A percentile compares a stretch with the other conserved stretches of the same genome.
Evolutionary conservation across 2,113 vertebrate species (phyloP).

Genomic region (Aepyceros melampus): DNA sequence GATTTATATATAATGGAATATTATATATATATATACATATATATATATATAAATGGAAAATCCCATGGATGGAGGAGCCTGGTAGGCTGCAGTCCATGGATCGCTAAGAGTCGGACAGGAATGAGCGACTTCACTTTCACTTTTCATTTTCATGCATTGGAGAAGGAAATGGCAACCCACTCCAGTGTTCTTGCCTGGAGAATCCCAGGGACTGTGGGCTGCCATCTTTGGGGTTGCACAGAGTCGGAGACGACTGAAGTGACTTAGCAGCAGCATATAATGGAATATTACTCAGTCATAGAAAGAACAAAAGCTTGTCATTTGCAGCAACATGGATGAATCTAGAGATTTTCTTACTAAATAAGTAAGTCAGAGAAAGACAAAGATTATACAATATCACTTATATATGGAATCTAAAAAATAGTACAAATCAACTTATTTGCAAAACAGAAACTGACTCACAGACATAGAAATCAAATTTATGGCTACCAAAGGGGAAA

Average conservation of each 20-base stretch:
- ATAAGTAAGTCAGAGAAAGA: background rate
- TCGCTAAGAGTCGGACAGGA: too few relatives aligned
- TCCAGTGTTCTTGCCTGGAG: too few relatives aligned
- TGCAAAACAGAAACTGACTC: background rate
- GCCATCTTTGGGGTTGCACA: too few relatives aligned
- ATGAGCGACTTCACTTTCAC: too few relatives aligned
- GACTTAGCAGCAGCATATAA: too few relatives aligned
- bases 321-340: background rate
- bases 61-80: too few relatives aligned
- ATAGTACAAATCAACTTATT: background rate
- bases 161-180: too few relatives aligned
- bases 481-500: background rate
- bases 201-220: too few relatives aligned
- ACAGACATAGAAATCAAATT: background rate
- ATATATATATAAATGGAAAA: too few relatives aligned
- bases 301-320: background rate
- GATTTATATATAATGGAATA: background rate
- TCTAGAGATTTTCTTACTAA: background rate
- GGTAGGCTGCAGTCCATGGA: too few relatives aligned
- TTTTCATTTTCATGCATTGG: too few relatives aligned
- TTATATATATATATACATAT: background rate
- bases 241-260: too few relatives aligned
- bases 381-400: background rate
- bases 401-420: background rate
- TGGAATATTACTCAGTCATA: background rate